A percentile compares a stretch with the other conserved stretches of the same genome.
phyloP scores from a whole-genome alignment of 2,797 vertebrate species.

The Cichlasoma orientale region DNA sequence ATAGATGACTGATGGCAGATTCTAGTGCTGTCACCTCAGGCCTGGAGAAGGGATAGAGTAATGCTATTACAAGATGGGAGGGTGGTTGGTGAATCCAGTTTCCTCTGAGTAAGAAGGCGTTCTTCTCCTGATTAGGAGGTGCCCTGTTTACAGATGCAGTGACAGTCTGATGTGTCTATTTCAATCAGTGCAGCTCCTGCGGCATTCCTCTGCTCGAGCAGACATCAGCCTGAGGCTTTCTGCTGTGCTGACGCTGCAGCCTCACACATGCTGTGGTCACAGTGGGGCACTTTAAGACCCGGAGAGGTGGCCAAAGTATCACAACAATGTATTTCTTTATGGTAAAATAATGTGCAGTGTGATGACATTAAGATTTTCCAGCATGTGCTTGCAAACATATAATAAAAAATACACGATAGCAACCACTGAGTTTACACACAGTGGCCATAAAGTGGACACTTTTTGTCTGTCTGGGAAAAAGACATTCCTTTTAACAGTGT shows the following conservation, averaged over 20 bases:
- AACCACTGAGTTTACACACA: constrained; percentile 36
- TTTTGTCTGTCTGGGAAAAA: constrained; percentile 22
- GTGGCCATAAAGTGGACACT: constrained; percentile 14
- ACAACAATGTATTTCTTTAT: constrained; percentile 30
- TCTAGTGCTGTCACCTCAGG: background rate
- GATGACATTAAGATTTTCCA: constrained; percentile 35
- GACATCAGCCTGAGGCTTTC: constrained; percentile 18
- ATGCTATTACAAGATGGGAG: background rate
- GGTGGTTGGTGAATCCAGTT: constrained; percentile 40
- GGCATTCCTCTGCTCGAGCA: constrained; percentile 18
- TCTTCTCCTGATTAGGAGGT: background rate
- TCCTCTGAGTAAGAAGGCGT: constrained; percentile 35
- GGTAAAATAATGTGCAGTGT: constrained; percentile 22
- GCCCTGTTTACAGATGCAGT: constrained; percentile 36
- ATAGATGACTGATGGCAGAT: background rate
- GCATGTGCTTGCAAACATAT: constrained; percentile 28
- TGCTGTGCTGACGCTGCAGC: constrained; percentile 45
- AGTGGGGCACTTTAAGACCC: constrained; percentile 9
- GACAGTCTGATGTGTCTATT: constrained; percentile 57
- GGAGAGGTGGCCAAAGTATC: constrained; percentile 29
- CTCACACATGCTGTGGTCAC: constrained; percentile 40
- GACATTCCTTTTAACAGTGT: constrained; percentile 20
- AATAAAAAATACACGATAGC: constrained; percentile 28
- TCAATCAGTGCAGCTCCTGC: constrained; percentile 31
- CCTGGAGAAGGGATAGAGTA: background rate